Conservation (phyloP, 2,797 vertebrate species). For the Falco novaeseelandiae region DNA sequence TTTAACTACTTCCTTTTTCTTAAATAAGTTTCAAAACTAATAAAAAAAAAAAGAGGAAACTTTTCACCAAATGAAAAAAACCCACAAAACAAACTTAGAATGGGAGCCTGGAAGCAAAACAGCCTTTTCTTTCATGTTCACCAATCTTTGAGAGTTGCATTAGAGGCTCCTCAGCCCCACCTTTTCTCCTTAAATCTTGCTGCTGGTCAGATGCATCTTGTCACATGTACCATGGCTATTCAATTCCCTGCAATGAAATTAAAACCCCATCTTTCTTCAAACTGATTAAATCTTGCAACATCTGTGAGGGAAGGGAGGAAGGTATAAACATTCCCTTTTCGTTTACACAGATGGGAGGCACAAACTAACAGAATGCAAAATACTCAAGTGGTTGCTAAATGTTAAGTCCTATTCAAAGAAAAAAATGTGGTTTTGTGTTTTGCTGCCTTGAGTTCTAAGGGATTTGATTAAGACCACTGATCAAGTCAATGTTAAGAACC, state of each 20-base stretch:
- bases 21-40: constrained; percentile 13
- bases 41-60: not conserved
- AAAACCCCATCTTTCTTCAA: constrained; percentile 32
- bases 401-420: not conserved
- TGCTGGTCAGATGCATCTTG: not conserved
- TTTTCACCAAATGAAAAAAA: not conserved
- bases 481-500: not conserved
- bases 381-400: not conserved
- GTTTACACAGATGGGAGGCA: constrained; percentile 30
- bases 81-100: not conserved
- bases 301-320: constrained; percentile 28
- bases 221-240: not conserved
- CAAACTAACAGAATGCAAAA: constrained; percentile 14
- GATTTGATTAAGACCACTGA: constrained; percentile 12
- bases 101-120: not conserved
- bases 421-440: not conserved
- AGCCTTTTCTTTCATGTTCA: not conserved
- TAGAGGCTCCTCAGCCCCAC: not conserved
- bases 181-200: not conserved
- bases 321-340: constrained; percentile 18
- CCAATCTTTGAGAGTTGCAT: not conserved
- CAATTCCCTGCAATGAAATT: constrained; percentile 23
- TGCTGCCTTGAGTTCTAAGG: not conserved
- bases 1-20: not conserved
- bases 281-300: constrained; percentile 47